Conservation (phyloP, 2,797 vertebrate species). For the Arrhamphus sclerolepis region DNA sequence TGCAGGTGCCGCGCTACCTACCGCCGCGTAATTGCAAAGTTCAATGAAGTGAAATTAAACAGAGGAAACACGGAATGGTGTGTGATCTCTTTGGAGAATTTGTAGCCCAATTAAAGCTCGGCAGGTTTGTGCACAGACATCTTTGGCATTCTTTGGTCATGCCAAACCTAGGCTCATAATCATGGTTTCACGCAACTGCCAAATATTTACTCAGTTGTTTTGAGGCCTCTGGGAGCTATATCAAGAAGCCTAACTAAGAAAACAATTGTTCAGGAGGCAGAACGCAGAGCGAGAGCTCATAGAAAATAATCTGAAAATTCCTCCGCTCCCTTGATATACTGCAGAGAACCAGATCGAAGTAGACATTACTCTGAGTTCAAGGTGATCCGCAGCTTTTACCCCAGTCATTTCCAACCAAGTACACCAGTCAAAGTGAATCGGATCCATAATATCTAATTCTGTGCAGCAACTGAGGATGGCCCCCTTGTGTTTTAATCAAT, state of each 20-base stretch:
- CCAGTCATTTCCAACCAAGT: constrained; percentile 78
- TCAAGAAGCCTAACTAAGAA: constrained; percentile 60
- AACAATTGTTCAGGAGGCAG: constrained; percentile 60
- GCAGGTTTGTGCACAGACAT: constrained; percentile 40
- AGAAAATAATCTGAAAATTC: constrained; percentile 47
- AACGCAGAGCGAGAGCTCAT: constrained; percentile 44
- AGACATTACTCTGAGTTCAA: constrained; percentile 67
- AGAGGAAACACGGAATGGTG: constrained; percentile 38
- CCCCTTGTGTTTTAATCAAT: constrained; percentile 69
- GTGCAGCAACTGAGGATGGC: constrained; percentile 28
- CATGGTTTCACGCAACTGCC: constrained; percentile 58
- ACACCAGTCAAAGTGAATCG: constrained; percentile 70
- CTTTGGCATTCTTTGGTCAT: constrained; percentile 17
- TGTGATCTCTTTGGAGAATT: constrained; percentile 52
- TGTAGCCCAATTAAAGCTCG: constrained; percentile 66
- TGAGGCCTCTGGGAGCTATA: constrained; percentile 53
- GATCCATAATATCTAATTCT: constrained; percentile 48
- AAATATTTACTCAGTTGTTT: constrained; percentile 69
- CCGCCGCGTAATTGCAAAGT: constrained; percentile 60
- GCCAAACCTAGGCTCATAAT: constrained; percentile 57
- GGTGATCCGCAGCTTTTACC: constrained; percentile 80
- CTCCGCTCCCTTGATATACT: constrained; percentile 26
- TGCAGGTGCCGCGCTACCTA: constrained; percentile 45
- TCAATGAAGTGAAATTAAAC: constrained; percentile 62
- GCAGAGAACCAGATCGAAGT: constrained; percentile 55